Percentiles rank a stretch among this genome's conserved stretches.
Conservation (phyloP, 2,888 invertebrate species). For the Drosophila helvetica region DNA sequence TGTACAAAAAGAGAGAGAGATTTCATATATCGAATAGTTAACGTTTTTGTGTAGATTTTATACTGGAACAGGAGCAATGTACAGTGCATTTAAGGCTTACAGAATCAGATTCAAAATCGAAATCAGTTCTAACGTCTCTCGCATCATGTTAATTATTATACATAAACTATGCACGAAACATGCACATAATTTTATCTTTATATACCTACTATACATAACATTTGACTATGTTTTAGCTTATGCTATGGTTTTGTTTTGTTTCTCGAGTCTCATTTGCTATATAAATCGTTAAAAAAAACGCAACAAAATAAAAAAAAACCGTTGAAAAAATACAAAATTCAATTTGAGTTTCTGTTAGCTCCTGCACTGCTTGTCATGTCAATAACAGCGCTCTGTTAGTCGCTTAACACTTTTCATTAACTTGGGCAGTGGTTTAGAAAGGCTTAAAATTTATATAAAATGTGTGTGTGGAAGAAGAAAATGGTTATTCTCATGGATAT, state of each 20-base stretch:
- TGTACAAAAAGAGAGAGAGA: constrained; percentile 58
- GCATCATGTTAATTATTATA: constrained; percentile 66
- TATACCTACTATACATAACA: constrained; percentile 21
- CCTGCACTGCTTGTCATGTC: constrained; percentile 48
- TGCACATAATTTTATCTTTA: constrained; percentile 60
- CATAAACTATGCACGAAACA: constrained; percentile 60
- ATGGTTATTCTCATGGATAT: not conserved
- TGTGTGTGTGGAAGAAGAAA: not conserved
- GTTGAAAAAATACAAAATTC: constrained; percentile 21
- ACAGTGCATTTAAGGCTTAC: constrained; percentile 64
- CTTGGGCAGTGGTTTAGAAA: constrained; percentile 36
- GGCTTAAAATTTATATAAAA: not conserved
- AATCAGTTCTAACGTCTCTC: constrained; percentile 34
- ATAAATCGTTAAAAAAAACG: constrained; percentile 38
- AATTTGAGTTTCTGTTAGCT: constrained; percentile 34
- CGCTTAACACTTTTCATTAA: constrained; percentile 46
- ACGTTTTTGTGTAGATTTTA: constrained; percentile 33
- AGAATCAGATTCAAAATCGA: constrained; percentile 25
- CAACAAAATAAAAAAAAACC: constrained; percentile 50
- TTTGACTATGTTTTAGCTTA: constrained; percentile 37
- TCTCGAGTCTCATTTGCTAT: constrained; percentile 60
- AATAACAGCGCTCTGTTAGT: constrained; percentile 54
- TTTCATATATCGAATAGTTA: constrained; percentile 55
- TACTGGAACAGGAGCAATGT: constrained; percentile 43
- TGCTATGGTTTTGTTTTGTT: constrained; percentile 41